Evolutionary conservation across 2,113 vertebrate species (phyloP), one percentile per base, ranked within the genome.

Genomic region (Siphamia tubifer): DNA sequence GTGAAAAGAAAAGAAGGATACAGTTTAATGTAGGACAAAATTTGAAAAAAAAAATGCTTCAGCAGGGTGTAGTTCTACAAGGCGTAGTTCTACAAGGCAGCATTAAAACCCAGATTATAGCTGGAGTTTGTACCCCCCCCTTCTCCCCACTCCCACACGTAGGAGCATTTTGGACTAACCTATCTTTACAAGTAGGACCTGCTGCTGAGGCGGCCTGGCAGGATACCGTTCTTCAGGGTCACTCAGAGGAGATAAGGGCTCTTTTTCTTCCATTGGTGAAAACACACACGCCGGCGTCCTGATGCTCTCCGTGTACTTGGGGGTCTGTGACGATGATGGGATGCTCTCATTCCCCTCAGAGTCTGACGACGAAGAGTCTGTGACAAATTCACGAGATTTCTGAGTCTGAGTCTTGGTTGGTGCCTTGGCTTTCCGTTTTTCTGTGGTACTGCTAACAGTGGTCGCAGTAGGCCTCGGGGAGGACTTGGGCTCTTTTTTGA

Each of bases 241-340:
- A 74, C 96, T 98, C 60, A 99, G 94, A 0, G 98, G 98, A 20
- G 98, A 99, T 73, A 99, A 87, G 65, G 96, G 94, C 87, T 96
- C 95, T 85, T 96, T 98, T 91, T 97, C 96, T 89, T 97, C 96
- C 94, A 98, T 95, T 82, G 96, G 95, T 79, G 96, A 98, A 92
- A 98, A 96, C 83, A 96, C 94, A 57, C 95, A 94, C 58, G 93
- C 94, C 1, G 94, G 96, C 76, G 95, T 98, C 91, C 95, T 93
- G 87, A 94, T 95, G 74, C 95, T 97, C 84, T 99, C 97, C 2
- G 93, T 92, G 84, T 98, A 98, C 82, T 96, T 98, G 55, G 98
- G 96, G 30, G 98, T 99, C 89, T 98, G 97, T 0, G 96, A 99
- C 5, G 95, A 97, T 20, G 97, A 96, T 20, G 96, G 96, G 63